Percentiles rank a stretch among this genome's conserved stretches.
phyloP scores from a whole-genome alignment of 92 coral and sea anemone genomes.

The Nematostella vectensis region DNA sequence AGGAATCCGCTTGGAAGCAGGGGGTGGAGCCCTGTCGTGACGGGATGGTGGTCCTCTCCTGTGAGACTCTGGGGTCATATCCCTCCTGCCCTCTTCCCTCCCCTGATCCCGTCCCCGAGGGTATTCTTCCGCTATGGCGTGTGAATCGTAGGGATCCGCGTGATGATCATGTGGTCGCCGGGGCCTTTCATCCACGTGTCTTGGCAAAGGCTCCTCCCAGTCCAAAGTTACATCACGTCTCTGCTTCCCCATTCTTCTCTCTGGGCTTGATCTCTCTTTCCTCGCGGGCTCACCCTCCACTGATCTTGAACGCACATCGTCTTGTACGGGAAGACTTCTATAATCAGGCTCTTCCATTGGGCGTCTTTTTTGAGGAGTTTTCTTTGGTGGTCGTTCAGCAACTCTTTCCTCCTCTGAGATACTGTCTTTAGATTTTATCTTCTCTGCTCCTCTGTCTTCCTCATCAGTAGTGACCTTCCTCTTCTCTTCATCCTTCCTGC shows the following conservation, averaged over 20 bases:
- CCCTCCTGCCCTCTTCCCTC: neutral
- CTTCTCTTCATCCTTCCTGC: conserved; percentile 33
- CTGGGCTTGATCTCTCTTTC: conserved; percentile 10
- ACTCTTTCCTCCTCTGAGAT: too few relatives aligned
- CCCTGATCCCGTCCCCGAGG: conserved; percentile 2
- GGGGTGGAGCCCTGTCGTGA: conserved; percentile 11
- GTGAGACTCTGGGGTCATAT: neutral
- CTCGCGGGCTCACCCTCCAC: conserved; percentile 7
- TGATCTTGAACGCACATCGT: too few relatives aligned
- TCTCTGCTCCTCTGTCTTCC: too few relatives aligned
- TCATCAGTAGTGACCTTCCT: too few relatives aligned
- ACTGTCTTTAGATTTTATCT: too few relatives aligned
- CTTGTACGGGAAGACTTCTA: conserved; percentile 15
- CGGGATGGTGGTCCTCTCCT: neutral
- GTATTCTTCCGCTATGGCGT: conserved; percentile 15
- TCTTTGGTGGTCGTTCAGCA: too few relatives aligned
- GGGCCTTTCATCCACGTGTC: conserved; percentile 13
- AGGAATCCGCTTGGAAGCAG: conserved; percentile 36
- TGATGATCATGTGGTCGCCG: conserved; percentile 11
- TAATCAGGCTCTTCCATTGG: neutral
- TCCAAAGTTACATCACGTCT: conserved; percentile 4
- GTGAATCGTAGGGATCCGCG: conserved; percentile 14
- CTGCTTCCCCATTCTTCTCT: conserved; percentile 6
- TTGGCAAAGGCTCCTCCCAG: conserved; percentile 3
- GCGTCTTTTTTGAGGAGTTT: neutral